These are phyloP conservation scores for Acanthurus lineatus DNA, from an alignment of 2,797 vertebrate genomes.

Conservation along the genomic window DNA sequence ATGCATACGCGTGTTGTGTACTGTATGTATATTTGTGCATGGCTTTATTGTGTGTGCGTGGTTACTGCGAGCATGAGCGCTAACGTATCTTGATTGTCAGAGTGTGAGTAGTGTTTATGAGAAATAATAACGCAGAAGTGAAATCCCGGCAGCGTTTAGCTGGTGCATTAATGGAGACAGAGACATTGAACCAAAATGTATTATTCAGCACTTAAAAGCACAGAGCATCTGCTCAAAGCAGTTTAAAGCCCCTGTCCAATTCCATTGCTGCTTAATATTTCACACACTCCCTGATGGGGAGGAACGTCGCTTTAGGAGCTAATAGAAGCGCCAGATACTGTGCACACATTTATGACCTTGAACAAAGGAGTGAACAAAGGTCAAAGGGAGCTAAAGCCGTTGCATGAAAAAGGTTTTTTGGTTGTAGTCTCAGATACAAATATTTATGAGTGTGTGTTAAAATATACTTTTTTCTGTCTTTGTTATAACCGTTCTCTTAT, in stretches of 20 bases:
- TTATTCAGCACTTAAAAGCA: conserved; percentile 85
- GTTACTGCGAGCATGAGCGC: conserved; percentile 32
- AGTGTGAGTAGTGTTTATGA: conserved; percentile 73
- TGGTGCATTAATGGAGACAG: conserved; percentile 76
- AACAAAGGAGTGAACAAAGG: conserved; percentile 19
- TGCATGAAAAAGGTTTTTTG: background rate
- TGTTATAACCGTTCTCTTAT: conserved; percentile 36
- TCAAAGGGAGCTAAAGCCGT: conserved; percentile 37
- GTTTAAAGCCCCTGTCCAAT: conserved; percentile 75
- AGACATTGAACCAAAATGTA: conserved; percentile 83
- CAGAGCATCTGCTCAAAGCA: conserved; percentile 77
- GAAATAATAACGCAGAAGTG: conserved; percentile 67
- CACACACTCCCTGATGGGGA: conserved; percentile 68
- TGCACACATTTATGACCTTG: conserved; percentile 54
- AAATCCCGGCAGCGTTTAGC: conserved; percentile 76
- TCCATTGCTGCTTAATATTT: conserved; percentile 82
- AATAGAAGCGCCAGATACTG: conserved; percentile 54
- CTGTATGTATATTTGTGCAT: background rate
- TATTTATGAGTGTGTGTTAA: conserved; percentile 14
- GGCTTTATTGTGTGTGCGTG: background rate
- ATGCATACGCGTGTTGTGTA: background rate
- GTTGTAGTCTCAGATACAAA: background rate
- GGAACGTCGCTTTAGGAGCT: conserved; percentile 48
- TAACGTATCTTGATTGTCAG: conserved; percentile 60
- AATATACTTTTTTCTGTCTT: conserved; percentile 10